These are phyloP conservation scores for Nerophis lumbriciformis DNA, from an alignment of 2,113 vertebrate genomes.

Conservation along the genomic window DNA sequence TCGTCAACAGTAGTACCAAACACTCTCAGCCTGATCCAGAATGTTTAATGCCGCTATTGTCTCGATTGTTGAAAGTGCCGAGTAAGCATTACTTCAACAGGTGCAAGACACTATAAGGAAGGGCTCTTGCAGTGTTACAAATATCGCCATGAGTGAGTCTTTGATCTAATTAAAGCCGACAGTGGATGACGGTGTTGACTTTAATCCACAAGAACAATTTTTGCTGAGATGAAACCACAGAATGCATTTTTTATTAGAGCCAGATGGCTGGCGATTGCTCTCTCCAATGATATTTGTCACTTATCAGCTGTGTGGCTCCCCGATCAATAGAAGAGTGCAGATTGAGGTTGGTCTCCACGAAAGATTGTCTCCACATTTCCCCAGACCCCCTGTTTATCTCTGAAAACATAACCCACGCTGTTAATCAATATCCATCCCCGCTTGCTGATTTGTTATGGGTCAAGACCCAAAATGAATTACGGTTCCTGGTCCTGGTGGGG, in stretches of 20 bases:
- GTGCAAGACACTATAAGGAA: no score
- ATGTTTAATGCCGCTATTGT: no score
- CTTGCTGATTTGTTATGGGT: conserved; percentile 30
- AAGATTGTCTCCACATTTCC: conserved; percentile 53
- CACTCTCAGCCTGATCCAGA: no score
- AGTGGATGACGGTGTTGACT: neutral
- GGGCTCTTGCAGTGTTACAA: no score
- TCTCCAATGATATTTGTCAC: conserved; percentile 20
- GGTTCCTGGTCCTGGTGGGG: conserved; percentile 3
- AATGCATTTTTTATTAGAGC: neutral
- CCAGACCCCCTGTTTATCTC: conserved; percentile 48
- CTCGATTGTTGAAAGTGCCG: no score
- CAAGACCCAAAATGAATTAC: conserved; percentile 13
- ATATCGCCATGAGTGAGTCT: no score
- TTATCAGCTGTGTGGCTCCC: conserved; percentile 19
- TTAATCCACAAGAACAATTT: neutral
- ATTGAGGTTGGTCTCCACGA: conserved; percentile 46
- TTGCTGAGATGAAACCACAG: neutral
- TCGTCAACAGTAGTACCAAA: no score
- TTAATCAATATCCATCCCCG: conserved; percentile 49
- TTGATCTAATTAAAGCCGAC: no score
- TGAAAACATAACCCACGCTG: conserved; percentile 41
- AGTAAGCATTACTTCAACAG: no score
- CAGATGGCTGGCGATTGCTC: neutral
- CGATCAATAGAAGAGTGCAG: conserved; percentile 53